These are phyloP conservation scores for Drosophila leontia DNA, from an alignment of 1,140 invertebrate species.

Conservation along the genomic window DNA sequence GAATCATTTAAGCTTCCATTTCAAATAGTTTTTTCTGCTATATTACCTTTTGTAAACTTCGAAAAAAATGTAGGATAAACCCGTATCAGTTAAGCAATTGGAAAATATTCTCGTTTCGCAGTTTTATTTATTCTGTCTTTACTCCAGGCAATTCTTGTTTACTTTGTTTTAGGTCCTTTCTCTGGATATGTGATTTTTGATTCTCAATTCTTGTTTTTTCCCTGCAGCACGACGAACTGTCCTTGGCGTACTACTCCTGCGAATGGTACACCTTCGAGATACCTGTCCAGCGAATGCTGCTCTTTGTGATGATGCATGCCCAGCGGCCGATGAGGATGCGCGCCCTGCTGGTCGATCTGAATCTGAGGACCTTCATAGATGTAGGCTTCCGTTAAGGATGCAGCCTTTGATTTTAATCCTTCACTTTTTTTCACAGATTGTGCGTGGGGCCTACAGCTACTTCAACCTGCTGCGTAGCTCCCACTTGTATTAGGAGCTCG, in stretches of 20 bases:
- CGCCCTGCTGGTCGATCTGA: slow-evolving; percentile 67
- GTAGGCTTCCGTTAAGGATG: slow-evolving; percentile 20
- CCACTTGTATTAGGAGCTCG: slow-evolving; percentile 52
- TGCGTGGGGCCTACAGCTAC: slow-evolving; percentile 76
- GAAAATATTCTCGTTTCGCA: neutral
- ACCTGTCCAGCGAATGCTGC: slow-evolving; percentile 52
- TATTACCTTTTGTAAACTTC: neutral
- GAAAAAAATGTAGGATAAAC: neutral
- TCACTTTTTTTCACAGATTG: slow-evolving; percentile 49
- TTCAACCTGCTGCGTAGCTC: slow-evolving; percentile 74
- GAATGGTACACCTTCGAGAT: slow-evolving; percentile 62
- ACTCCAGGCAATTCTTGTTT: slow-evolving; percentile 3
- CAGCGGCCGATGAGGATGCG: slow-evolving; percentile 66
- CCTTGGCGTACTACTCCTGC: slow-evolving; percentile 60
- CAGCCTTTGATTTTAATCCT: neutral
- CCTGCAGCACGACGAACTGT: slow-evolving; percentile 62
- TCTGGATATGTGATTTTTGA: neutral
- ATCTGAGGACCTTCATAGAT: slow-evolving; percentile 72
- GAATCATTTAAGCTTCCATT: neutral
- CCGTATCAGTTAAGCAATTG: neutral
- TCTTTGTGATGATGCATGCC: slow-evolving; percentile 68
- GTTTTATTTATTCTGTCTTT: neutral
- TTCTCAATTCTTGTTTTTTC: neutral
- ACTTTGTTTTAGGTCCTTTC: slow-evolving; percentile 1
- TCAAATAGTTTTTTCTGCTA: neutral